phyloP scores from a whole-genome alignment of 2,888 invertebrate species.

The Drosophila antonietae region DNA sequence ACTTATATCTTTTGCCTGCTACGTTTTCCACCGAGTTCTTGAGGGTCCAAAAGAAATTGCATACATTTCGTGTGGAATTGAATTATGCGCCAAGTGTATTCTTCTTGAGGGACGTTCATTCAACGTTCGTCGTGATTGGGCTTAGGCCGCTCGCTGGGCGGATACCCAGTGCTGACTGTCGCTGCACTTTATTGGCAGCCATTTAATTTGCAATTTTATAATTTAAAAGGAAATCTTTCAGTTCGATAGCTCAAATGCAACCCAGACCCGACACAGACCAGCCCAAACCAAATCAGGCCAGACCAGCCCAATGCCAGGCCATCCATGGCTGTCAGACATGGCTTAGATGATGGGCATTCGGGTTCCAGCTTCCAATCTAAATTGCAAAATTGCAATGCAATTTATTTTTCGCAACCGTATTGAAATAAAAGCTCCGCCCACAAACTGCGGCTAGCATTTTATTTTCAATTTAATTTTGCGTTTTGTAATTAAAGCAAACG shows the following conservation, averaged over 20 bases:
- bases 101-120: slow-evolving; percentile 28
- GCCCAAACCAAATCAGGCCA: neutral
- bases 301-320: neutral
- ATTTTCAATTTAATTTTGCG: slow-evolving; percentile 75
- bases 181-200: slow-evolving; percentile 65
- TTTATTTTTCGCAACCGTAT: slow-evolving; percentile 47
- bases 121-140: slow-evolving; percentile 18
- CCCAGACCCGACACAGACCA: neutral
- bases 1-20: slow-evolving; percentile 68
- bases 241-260: slow-evolving; percentile 77
- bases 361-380: slow-evolving; percentile 34
- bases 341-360: slow-evolving; percentile 19
- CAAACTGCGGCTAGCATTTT: slow-evolving; percentile 64
- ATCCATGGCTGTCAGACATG: slow-evolving; percentile 48
- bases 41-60: slow-evolving; percentile 67
- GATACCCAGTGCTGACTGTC: slow-evolving; percentile 40
- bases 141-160: slow-evolving; percentile 4
- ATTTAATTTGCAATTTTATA: slow-evolving; percentile 80
- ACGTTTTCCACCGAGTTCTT: slow-evolving; percentile 7
- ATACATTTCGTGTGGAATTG: slow-evolving; percentile 76
- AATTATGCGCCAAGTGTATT: slow-evolving; percentile 71
- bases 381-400: slow-evolving; percentile 61
- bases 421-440: slow-evolving; percentile 36
- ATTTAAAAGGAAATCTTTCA: slow-evolving; percentile 79
- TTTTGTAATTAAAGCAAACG: slow-evolving; percentile 73